phyloP scores from a whole-genome alignment of 1,140 invertebrate genomes.

The Mesaphorura yosii region DNA sequence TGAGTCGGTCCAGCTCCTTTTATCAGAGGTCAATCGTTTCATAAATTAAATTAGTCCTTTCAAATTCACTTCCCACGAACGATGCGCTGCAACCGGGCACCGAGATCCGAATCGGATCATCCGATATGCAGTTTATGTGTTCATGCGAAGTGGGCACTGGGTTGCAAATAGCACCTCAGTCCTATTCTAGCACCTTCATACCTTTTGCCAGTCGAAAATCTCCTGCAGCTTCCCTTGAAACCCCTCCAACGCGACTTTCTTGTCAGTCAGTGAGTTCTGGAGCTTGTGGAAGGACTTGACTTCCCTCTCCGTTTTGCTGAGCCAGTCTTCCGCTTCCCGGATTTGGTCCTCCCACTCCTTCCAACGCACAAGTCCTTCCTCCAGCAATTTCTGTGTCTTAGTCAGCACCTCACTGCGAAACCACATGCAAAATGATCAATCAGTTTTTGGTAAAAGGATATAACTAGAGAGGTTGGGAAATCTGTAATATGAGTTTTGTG shows the following conservation, averaged over 20 bases:
- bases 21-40: too few species aligned
- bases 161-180: too few species aligned
- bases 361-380: constrained; percentile 85
- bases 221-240: constrained; percentile 82
- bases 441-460: too few species aligned
- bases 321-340: constrained; percentile 74
- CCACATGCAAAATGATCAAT: neutral
- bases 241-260: constrained; percentile 75
- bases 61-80: too few species aligned
- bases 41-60: too few species aligned
- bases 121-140: too few species aligned
- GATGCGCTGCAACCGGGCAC: too few species aligned
- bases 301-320: constrained; percentile 69
- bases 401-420: constrained; percentile 51
- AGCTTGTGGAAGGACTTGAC: constrained; percentile 83
- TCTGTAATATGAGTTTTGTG: too few species aligned
- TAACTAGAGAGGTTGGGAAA: too few species aligned
- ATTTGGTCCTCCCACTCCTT: constrained; percentile 90
- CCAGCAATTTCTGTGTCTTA: constrained; percentile 67
- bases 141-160: too few species aligned
- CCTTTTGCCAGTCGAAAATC: constrained; percentile 72
- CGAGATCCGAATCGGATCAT: too few species aligned
- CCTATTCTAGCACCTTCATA: too few species aligned
- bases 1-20: constrained; percentile 78
- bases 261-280: constrained; percentile 75